phyloP scores from a whole-genome alignment of 2,797 vertebrate genomes.

The Cossypha heuglini region DNA sequence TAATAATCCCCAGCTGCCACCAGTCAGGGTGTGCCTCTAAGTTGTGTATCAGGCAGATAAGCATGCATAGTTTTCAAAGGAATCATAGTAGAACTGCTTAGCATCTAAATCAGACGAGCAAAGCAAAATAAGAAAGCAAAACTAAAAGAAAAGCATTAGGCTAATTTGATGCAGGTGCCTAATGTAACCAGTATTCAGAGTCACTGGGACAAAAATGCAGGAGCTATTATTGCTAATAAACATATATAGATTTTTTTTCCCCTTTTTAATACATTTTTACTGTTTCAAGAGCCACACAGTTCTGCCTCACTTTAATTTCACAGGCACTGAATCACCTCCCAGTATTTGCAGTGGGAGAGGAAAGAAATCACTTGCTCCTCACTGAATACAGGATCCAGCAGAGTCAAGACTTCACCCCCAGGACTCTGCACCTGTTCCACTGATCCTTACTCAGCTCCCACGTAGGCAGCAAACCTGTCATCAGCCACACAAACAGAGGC shows the following conservation, averaged over 20 bases:
- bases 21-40: neutral
- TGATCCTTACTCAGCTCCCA: neutral
- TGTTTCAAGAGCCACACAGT: neutral
- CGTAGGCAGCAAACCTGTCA: neutral
- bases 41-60: slow-evolving; percentile 27
- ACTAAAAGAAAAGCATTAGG: neutral
- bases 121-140: slow-evolving; percentile 1
- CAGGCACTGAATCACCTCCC: neutral
- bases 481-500: neutral
- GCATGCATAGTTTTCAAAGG: slow-evolving; percentile 18
- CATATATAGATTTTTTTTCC: fast-evolving
- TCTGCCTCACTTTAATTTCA: neutral
- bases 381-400: neutral
- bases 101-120: slow-evolving; percentile 1
- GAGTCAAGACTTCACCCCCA: neutral
- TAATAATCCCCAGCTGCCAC: neutral
- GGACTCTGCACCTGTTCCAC: neutral
- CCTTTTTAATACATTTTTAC: neutral
- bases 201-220: neutral
- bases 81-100: slow-evolving; percentile 26
- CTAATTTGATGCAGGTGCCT: neutral
- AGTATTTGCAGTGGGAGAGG: neutral
- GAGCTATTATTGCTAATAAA: neutral
- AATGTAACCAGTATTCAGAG: neutral
- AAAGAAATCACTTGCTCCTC: neutral